Conservation (phyloP, 2,113 vertebrate genomes). For the human (Homo sapiens) region GRCh38 chr5:104230001-104230500, state of each 20-base stretch:
- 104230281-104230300: background rate
- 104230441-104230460: background rate
- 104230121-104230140: background rate
- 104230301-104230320: background rate
- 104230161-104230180: background rate
- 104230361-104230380: background rate
- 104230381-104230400: fast-evolving
- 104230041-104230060: background rate
- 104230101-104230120: background rate
- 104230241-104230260: background rate
- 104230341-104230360: background rate
- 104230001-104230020: background rate
- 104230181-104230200: background rate
- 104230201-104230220: background rate
- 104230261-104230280: background rate
- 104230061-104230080: background rate
- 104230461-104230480: background rate
- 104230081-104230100: background rate
- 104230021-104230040: background rate
- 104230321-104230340: background rate
- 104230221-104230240: background rate
- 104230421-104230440: background rate
- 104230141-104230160: background rate
- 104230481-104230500: background rate
- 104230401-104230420: background rate